Conservation (phyloP, 2,888 invertebrate species). For the Chrysodeixis includens region DNA sequence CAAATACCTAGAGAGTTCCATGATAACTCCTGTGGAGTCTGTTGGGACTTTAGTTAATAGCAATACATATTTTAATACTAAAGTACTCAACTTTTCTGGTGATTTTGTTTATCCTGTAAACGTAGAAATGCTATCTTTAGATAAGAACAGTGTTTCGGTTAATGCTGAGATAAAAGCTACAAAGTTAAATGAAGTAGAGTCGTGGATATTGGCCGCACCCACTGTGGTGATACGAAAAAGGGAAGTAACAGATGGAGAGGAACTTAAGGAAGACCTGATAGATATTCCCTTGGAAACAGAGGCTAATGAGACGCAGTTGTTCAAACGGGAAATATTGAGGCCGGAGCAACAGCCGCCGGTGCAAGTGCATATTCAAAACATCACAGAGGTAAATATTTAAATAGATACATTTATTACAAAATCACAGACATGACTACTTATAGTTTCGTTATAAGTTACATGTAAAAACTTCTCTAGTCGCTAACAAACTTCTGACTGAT, state of each 20-base stretch:
- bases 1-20: conserved; percentile 76
- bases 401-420: neutral
- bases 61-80: conserved; percentile 20
- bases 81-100: conserved; percentile 47
- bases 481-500: no score
- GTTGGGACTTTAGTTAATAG: conserved; percentile 48
- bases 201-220: conserved; percentile 82
- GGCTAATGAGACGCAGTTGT: conserved; percentile 77
- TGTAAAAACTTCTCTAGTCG: no score
- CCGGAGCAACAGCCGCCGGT: conserved; percentile 89
- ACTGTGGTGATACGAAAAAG: conserved; percentile 77
- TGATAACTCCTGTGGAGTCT: conserved; percentile 54
- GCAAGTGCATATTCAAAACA: conserved; percentile 91
- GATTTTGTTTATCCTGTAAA: conserved; percentile 48
- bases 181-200: conserved; percentile 72
- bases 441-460: no score
- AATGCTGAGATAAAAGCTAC: conserved; percentile 72
- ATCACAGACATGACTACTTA: no score
- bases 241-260: conserved; percentile 71
- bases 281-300: conserved; percentile 83
- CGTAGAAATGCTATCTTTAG: conserved; percentile 67
- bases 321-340: conserved; percentile 84
- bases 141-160: conserved; percentile 61
- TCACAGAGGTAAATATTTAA: conserved; percentile 81
- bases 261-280: conserved; percentile 74